Evolutionary conservation across 2,113 vertebrate genomes (phyloP), one percentile per base, ranked within the genome.

Genomic region (Lipotes vexillifer): DNA sequence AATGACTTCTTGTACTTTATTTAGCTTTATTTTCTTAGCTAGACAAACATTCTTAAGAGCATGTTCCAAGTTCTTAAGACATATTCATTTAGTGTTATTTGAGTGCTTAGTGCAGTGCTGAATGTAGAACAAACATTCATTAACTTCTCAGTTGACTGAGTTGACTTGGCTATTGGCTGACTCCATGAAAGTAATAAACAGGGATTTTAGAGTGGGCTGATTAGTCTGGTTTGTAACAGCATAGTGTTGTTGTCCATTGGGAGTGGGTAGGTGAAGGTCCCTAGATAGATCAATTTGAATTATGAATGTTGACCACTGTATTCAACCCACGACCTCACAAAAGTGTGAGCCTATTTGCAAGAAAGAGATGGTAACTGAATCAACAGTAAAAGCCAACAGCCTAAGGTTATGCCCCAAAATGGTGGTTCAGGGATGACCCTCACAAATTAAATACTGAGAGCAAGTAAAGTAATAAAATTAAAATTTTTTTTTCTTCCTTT

Each of bases 21-120:
- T 96, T 93, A 71, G 31, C 11, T 89, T 97, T 90, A 59, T 95
- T 92, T 91, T 89, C 38, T 57, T 93, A 93, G 12, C 41, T 78
- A 75, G 72, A 69, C 36, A 83, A 52, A 81, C 74, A 1, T 65
- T 88, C 49, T 86, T 94, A 57, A 86, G 8, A 68, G 4, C 21
- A 63, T 74, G 13, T 46, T 89, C 23, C 25, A 33, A 13, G 59
- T 92, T 95, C 61, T 23, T 31, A 86, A 82, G 92, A 71, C 21
- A 71, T 66, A 71, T 77, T 94, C 31, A 96, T 44, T 92, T 84
- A 83, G 6, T 75, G 63, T 87, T 49, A 85, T 36, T 63, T 63
- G 20, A 33, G 6, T 90, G 93, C 90, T 96, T 89, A 63, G 61
- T 29, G 41, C 20, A 44, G 25, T 93, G 36, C 46, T 59, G 27